Evolutionary conservation across 1,140 invertebrate species (phyloP).

Genomic region (Artemia franciscana): DNA sequence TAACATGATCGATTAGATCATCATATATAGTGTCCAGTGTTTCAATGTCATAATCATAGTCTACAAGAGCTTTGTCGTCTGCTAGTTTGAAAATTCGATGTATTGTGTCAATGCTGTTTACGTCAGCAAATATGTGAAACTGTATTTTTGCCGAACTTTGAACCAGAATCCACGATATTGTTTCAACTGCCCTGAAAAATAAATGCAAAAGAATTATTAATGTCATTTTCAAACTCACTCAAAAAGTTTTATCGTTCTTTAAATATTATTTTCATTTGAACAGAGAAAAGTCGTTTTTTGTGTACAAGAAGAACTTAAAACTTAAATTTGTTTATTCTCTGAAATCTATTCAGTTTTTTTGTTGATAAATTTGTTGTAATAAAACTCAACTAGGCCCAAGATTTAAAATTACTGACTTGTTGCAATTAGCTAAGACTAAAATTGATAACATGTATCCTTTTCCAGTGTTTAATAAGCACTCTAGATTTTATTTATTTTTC

Average conservation of each 20-base stretch:
- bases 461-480: too few relatives aligned
- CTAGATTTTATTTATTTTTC: too few relatives aligned
- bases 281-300: too few relatives aligned
- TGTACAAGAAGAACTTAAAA: conserved; percentile 3
- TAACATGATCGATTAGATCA: not conserved
- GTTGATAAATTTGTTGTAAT: too few relatives aligned
- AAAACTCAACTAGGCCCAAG: too few relatives aligned
- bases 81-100: conserved; percentile 7
- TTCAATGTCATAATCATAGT: conserved; percentile 3
- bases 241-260: too few relatives aligned
- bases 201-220: not conserved
- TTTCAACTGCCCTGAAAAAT: conserved; percentile 9
- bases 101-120: conserved; percentile 6
- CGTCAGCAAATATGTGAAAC: conserved; percentile 10
- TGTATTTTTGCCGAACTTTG: conserved; percentile 9
- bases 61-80: not conserved
- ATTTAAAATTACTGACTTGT: too few relatives aligned
- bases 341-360: too few relatives aligned
- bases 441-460: too few relatives aligned
- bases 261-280: too few relatives aligned
- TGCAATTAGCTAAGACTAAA: too few relatives aligned
- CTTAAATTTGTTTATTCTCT: not conserved
- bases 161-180: conserved; percentile 9
- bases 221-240: too few relatives aligned
- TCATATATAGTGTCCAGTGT: conserved; percentile 5